Evolutionary conservation across 2,797 vertebrate species (phyloP), one percentile per base, ranked within the genome.

Genomic region (Otolemur crassicaudatus): DNA sequence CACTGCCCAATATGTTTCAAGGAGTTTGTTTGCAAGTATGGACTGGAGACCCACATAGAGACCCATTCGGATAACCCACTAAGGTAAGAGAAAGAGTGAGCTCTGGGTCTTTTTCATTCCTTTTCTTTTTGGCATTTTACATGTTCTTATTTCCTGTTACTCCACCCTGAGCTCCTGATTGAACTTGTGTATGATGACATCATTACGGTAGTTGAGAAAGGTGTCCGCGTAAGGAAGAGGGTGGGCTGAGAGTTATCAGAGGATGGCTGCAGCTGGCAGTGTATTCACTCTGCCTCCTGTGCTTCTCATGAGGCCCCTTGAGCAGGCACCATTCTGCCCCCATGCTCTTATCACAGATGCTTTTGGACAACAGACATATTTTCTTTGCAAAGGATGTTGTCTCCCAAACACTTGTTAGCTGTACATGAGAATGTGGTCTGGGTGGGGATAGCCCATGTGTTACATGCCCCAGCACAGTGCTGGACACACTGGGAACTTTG

Each of bases 1-100:
- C 98, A 99, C 88, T 99, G 99, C 98, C 99, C 99, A 0, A 98
- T 99, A 96, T 99, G 99, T 98, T 99, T 99, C 98, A 99, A 99
- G 98, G 99, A 99, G 80, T 99, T 99, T 98, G 98, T 97, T 97
- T 99, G 99, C 98, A 99, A 99, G 97, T 99, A 99, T 70, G 99
- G 99, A 81, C 99, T 99, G 98, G 99, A 99, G 97, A 98, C 98
- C 43, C 99, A 99, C 98, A 99, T 99, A 99, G 99, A 99, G 97
- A 98, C 99, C 3, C 99, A 99, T 97, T 99, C 99, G 1, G 99
- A 99, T 98, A 99, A 99, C 58, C 98, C 99, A 0, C 95, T 99
- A 82, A 99, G 99, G 99, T 99, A 99, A 97, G 98, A 88, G 53
- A 81, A 58, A 84, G 63, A 70, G 23, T 13, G 0, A 1, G 40